Percentiles rank a stretch among this genome's conserved stretches.
Evolutionary conservation across 2,888 invertebrate genomes (phyloP).

Genomic region (Meiosimyza platycephala): DNA sequence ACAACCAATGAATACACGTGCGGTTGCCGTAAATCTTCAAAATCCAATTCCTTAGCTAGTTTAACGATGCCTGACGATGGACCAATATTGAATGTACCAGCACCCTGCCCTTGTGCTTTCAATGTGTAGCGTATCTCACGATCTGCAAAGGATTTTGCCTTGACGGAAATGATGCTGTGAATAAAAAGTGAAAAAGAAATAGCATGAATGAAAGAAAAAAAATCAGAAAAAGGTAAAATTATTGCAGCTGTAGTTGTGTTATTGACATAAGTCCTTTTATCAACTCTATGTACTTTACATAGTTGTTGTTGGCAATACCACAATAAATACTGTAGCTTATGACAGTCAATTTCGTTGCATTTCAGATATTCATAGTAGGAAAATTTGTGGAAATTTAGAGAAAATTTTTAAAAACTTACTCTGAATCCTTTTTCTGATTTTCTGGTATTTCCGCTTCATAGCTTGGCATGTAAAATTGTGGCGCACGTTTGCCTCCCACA

Average conservation of each 20-base stretch:
- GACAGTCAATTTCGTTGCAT: neutral
- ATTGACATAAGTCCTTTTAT: neutral
- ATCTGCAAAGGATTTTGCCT: conserved; percentile 97
- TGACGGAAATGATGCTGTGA: conserved; percentile 92
- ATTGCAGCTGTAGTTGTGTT: too few species aligned
- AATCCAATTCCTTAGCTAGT: conserved; percentile 94
- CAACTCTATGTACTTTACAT: too few species aligned
- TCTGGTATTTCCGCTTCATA: conserved; percentile 97
- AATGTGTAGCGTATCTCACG: conserved; percentile 95
- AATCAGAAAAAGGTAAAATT: conserved; percentile 12
- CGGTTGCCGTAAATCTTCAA: conserved; percentile 94
- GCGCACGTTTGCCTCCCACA: conserved; percentile 96
- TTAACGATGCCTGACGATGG: conserved; percentile 95
- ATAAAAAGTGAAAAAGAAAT: conserved; percentile 3
- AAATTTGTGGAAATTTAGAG: too few species aligned
- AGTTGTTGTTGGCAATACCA: too few species aligned
- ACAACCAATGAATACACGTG: conserved; percentile 93
- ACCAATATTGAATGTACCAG: conserved; percentile 95
- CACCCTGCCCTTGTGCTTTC: conserved; percentile 93
- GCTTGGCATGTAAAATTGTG: conserved; percentile 96
- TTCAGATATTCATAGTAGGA: too few species aligned
- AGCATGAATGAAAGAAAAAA: conserved; percentile 24
- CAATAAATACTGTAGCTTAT: neutral
- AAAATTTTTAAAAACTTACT: conserved; percentile 75
- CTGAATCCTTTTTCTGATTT: conserved; percentile 96